Conservation (phyloP, 2,888 invertebrate genomes). For the Drosophila rellima region DNA sequence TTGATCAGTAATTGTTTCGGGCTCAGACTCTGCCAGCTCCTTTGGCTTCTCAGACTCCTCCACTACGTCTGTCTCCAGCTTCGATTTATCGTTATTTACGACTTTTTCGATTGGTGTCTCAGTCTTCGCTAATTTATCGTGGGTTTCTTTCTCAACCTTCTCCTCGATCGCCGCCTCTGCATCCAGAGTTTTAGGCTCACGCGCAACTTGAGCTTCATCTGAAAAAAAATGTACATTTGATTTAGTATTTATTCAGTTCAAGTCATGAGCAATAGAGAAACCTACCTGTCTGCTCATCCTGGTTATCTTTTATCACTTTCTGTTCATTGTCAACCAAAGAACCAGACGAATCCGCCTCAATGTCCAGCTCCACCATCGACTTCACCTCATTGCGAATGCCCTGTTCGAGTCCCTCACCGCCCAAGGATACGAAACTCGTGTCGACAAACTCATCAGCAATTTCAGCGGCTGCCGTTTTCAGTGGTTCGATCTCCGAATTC, state of each 20-base stretch:
- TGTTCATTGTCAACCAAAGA: constrained; percentile 19
- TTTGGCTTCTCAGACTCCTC: not conserved
- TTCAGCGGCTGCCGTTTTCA: constrained; percentile 35
- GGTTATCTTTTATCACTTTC: constrained; percentile 14
- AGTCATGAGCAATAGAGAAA: not conserved
- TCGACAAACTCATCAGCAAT: constrained; percentile 45
- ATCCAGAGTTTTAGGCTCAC: constrained; percentile 62
- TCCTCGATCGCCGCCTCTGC: constrained; percentile 9
- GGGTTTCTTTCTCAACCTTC: not conserved
- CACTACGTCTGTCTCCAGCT: not conserved
- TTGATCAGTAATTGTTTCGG: constrained; percentile 19
- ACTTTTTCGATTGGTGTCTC: constrained; percentile 7
- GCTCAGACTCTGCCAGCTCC: not conserved
- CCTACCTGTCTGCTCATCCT: constrained; percentile 43
- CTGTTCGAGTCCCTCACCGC: constrained; percentile 71
- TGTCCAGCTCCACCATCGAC: constrained; percentile 68
- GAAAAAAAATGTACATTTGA: not conserved
- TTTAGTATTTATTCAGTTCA: not conserved
- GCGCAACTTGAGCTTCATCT: constrained; percentile 44
- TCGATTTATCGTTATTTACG: constrained; percentile 15
- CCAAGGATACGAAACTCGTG: constrained; percentile 55
- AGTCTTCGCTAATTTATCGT: not conserved
- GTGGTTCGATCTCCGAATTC: constrained; percentile 14
- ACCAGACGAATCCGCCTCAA: constrained; percentile 51
- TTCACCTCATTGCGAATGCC: constrained; percentile 77